phyloP scores from a whole-genome alignment of 2,797 vertebrate species.

The Melopsittacus undulatus region DNA sequence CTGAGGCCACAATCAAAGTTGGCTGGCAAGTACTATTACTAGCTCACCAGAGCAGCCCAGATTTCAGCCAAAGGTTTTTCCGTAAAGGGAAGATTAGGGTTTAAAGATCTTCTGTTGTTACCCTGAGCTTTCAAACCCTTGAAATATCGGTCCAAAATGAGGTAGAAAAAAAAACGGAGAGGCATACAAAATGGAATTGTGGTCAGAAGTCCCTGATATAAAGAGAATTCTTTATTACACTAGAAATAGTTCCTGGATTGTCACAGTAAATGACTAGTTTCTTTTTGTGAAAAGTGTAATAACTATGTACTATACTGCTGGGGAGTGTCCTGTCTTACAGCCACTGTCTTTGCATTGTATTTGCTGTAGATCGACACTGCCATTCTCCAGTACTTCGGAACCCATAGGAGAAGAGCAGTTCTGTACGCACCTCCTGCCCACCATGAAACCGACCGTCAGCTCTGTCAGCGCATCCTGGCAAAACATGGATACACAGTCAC shows the following conservation, averaged over 20 bases:
- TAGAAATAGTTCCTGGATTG: background rate
- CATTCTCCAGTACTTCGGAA: slow-evolving; percentile 57
- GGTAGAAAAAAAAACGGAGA: background rate
- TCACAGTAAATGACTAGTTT: background rate
- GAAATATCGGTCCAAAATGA: background rate
- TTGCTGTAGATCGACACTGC: slow-evolving; percentile 71
- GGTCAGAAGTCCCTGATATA: background rate
- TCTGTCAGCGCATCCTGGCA: slow-evolving; percentile 81
- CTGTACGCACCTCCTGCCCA: slow-evolving; percentile 72
- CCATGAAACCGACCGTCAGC: slow-evolving; percentile 76
- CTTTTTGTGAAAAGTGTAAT: background rate
- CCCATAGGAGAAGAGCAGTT: slow-evolving; percentile 69
- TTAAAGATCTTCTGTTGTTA: background rate
- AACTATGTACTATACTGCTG: background rate
- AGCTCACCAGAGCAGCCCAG: background rate
- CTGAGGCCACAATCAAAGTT: background rate
- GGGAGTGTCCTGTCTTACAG: background rate
- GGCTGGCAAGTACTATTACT: background rate
- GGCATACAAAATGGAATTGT: background rate
- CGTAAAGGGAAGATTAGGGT: background rate
- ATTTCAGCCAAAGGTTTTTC: background rate
- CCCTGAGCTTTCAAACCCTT: background rate
- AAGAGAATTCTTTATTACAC: background rate
- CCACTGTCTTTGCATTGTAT: slow-evolving; percentile 19
- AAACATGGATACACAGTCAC: slow-evolving; percentile 80